Evolutionary conservation across 2,888 invertebrate genomes (phyloP), one percentile per base, ranked within the genome.

Genomic region (Galeruca laticollis): DNA sequence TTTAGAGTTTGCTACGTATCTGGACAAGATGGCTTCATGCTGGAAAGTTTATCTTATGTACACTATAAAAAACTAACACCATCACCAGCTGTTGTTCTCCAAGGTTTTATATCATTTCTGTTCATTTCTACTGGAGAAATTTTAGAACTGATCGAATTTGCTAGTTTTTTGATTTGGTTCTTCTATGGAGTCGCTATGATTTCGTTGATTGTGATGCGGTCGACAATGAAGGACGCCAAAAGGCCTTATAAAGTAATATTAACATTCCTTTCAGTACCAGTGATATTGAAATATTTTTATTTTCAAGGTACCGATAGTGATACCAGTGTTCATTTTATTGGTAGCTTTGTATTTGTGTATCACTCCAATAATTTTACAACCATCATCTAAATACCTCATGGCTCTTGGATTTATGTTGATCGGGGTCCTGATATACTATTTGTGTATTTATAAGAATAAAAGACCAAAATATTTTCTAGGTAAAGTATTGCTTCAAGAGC

Each of bases 81-180:
- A 0, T 90, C 93, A 0, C 93, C 94, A 0, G 95, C 96, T 1
- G 93, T 96, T 0, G 90, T 92, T 0, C 90, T 95, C 71, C 94
- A 95, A 84, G 94, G 93, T 76, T 79, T 92, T 21, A 86, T 94
- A n/a, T 88, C 94, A 0, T 86, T 92, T 47, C 76, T 91, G 54
- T 93, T 93, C 83, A 91, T 95, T 60, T 79, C 92, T 56, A 88
- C 91, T 31, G 94, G 94, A 66, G 90, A 94, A 83, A 94, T 95
- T 69, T 87, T 88, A 60, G 89, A 90, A 1, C 52, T 96, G 13
- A 95, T 96, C 75, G 93, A 94, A 79, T 94, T 95, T 82, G 94
- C 94, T 52, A 94, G 94, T 83, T 95, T 95, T 87, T 89, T 95
- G 73, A 92, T 94, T 21, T 96, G 95, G 95, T 89, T 94, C 71